Evolutionary conservation across 2,113 vertebrate species (phyloP), one percentile per base, ranked within the genome.

Genomic region (Gadus macrocephalus): DNA sequence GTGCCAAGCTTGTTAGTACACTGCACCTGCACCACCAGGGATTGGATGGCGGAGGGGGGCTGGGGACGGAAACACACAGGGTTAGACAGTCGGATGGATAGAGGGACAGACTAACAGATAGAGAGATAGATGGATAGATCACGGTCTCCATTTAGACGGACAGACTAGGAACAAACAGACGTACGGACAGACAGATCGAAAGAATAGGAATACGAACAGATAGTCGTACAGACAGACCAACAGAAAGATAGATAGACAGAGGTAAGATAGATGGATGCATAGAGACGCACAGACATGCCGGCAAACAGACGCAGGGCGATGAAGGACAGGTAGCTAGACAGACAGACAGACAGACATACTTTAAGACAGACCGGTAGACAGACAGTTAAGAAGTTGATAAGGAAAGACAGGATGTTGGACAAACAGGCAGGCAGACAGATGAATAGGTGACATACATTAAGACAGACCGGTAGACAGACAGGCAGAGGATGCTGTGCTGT

Each of bases 11-110:
- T 94, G 84, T 98, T 99, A 66, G 93, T 86, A 0, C 97, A 99
- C 84, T 98, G 95, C 20, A 99, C 95, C 89, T 97, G 93, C 38
- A 98, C 97, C 80, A 98, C 96, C 0, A 99, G 96, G 77, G 97
- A 98, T 7, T 98, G 96, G 53, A 98, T 97, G 53, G 93, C 95
- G 61, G 91, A 77, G 0, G 97, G 97, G 0, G 96, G 97, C 97
- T 99, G 89, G 42, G 42, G 0, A 89, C 85, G 14, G 20, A 38
- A 20, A 20, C 31, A 70, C 3, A 22, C 0, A 22, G 8, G 17
- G 6, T 19, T 15, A 28, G 19, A 27, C 3, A 67, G 56, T 53
- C 4, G 17, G n/a, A 61, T 17, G 3, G 20, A 20, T 20, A 20
- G 20, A 20, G 20, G 20, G 20, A 20, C 20, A 20, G 20, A 20